These are phyloP conservation scores for Stichodactyla helianthus DNA, from an alignment of 64 coral and sea anemone species.

Conservation along the genomic window DNA sequence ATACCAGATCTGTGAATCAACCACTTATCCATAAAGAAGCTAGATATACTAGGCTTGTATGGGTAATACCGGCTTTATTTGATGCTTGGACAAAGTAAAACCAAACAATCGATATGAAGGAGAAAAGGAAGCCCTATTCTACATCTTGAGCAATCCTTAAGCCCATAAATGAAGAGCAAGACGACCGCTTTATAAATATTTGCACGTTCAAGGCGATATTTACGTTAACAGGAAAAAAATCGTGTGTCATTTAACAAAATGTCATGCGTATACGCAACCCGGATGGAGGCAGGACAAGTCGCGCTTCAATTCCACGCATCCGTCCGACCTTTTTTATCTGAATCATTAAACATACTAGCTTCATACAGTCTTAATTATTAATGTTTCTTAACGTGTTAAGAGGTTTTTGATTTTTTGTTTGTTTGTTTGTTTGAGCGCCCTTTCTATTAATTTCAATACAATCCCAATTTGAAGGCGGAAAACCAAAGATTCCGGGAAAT, in stretches of 20 bases:
- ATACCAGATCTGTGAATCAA: not conserved
- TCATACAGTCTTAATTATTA: too few species aligned
- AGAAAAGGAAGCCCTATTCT: too few species aligned
- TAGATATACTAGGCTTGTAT: not conserved
- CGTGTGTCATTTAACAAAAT: not conserved
- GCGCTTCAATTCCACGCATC: too few species aligned
- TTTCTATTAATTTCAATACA: not conserved
- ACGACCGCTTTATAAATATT: not conserved
- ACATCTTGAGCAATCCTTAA: too few species aligned
- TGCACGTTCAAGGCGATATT: not conserved
- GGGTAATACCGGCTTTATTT: too few species aligned
- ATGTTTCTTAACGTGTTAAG: too few species aligned
- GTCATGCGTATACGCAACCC: not conserved
- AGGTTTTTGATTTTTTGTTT: not conserved
- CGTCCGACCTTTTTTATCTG: too few species aligned
- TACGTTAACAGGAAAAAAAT: too few species aligned
- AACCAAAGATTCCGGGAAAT: not conserved
- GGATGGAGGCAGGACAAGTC: not conserved
- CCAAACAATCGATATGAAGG: too few species aligned
- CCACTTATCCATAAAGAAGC: not conserved
- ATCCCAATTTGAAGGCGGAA: not conserved
- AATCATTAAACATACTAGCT: too few species aligned
- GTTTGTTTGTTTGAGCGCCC: not conserved
- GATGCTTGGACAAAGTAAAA: too few species aligned
- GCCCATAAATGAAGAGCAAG: not conserved